A percentile compares a stretch with the other conserved stretches of the same genome.
Evolutionary conservation across 2,113 vertebrate genomes (phyloP).

Genomic region (Microcebus ravelobensis): DNA sequence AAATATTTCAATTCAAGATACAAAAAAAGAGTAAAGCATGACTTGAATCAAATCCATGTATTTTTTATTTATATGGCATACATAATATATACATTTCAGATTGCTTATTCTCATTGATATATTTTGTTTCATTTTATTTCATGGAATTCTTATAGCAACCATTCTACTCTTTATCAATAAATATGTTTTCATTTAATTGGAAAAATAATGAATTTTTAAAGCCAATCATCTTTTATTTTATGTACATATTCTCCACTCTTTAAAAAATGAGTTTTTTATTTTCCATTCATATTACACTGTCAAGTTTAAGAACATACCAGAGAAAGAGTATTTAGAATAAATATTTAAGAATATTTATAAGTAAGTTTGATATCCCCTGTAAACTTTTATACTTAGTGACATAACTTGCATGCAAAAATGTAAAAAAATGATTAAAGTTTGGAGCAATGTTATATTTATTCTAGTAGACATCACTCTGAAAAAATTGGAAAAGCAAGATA

Average conservation of each 20-base stretch:
- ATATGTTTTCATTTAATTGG: not conserved
- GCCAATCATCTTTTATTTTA: not conserved
- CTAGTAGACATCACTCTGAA: not conserved
- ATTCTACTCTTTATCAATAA: not conserved
- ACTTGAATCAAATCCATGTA: not conserved
- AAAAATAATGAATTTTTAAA: not conserved
- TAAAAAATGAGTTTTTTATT: not conserved
- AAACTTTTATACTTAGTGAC: not conserved
- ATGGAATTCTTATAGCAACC: not conserved
- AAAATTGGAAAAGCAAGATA: not conserved
- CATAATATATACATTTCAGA: not conserved
- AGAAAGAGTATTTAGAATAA: not conserved
- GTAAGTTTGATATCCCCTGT: not conserved
- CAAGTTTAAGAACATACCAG: not conserved
- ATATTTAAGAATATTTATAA: not conserved
- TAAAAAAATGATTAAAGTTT: not conserved
- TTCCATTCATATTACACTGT: not conserved
- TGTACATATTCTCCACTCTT: not conserved
- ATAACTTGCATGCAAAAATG: not conserved
- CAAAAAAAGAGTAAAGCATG: not conserved
- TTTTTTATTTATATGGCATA: not conserved
- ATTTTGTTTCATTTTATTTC: not conserved
- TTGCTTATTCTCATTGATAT: not conserved
- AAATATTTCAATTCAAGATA: not conserved
- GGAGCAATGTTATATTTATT: not conserved